Evolutionary conservation across 2,888 invertebrate species (phyloP).

Genomic region (Nemotelus nigrinus): DNA sequence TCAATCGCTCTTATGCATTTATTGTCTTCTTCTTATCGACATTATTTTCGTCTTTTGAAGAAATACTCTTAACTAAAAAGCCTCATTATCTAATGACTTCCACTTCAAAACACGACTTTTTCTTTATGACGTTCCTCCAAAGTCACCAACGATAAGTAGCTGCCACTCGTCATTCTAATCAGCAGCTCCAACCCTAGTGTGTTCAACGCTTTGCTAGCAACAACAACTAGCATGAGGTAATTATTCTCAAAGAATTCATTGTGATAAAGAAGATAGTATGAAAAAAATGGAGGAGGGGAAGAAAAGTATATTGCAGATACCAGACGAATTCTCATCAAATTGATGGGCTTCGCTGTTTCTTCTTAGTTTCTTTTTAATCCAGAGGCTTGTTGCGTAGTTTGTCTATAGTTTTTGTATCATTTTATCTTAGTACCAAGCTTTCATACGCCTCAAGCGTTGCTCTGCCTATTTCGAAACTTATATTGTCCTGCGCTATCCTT

Average conservation of each 20-base stretch:
- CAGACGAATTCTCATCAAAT: constrained; percentile 6
- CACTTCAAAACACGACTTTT: constrained; percentile 6
- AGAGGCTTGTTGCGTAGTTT: no score
- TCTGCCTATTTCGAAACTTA: no score
- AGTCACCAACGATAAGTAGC: neutral
- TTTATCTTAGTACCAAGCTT: no score
- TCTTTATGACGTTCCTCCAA: neutral
- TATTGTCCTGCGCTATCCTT: no score
- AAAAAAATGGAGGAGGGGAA: neutral
- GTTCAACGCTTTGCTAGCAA: neutral
- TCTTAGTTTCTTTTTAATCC: neutral
- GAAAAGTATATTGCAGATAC: neutral
- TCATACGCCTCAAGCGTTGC: no score
- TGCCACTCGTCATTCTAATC: constrained; percentile 1
- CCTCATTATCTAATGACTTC: constrained; percentile 32
- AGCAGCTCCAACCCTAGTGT: neutral
- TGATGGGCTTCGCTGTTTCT: neutral
- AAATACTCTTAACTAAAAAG: neutral
- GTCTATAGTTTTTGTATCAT: no score
- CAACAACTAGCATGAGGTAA: constrained; percentile 32
- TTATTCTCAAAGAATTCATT: constrained; percentile 33
- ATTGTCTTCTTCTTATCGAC: no score
- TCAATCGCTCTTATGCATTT: no score
- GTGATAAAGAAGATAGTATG: neutral
- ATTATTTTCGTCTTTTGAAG: no score